phyloP scores from a whole-genome alignment of 2,113 vertebrate species.

The Leptobrachium ailaonicum region DNA sequence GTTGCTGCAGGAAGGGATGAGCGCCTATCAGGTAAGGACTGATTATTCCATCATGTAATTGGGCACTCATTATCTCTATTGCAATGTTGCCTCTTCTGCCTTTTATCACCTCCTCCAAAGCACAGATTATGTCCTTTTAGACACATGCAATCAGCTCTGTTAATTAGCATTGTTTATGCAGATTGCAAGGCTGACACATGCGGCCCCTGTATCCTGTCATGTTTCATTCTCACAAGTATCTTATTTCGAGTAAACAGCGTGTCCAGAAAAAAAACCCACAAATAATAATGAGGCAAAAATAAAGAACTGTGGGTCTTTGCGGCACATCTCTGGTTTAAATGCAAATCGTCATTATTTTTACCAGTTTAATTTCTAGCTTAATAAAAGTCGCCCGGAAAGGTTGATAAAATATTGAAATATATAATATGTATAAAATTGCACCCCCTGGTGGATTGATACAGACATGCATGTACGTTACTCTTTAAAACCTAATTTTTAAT shows the following conservation, averaged over 20 bases:
- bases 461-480: neutral
- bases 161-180: neutral
- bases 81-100: neutral
- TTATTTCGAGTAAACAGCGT: too few species aligned
- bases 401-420: neutral
- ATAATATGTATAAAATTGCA: neutral
- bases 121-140: neutral
- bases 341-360: too few species aligned
- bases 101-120: neutral
- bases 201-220: neutral
- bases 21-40: neutral
- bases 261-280: too few species aligned
- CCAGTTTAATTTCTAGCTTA: too few species aligned
- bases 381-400: too few species aligned
- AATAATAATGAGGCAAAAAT: too few species aligned
- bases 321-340: too few species aligned
- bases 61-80: neutral
- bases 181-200: neutral
- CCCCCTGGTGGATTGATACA: conserved; percentile 11
- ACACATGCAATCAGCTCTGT: neutral
- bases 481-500: neutral
- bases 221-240: neutral
- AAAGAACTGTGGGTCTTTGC: too few species aligned
- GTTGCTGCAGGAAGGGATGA: too few species aligned
- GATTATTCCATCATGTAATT: neutral